Percentiles rank a stretch among this genome's conserved stretches.
Conservation (phyloP, 1,140 invertebrate species). For the Zaprionus ghesquierei region DNA sequence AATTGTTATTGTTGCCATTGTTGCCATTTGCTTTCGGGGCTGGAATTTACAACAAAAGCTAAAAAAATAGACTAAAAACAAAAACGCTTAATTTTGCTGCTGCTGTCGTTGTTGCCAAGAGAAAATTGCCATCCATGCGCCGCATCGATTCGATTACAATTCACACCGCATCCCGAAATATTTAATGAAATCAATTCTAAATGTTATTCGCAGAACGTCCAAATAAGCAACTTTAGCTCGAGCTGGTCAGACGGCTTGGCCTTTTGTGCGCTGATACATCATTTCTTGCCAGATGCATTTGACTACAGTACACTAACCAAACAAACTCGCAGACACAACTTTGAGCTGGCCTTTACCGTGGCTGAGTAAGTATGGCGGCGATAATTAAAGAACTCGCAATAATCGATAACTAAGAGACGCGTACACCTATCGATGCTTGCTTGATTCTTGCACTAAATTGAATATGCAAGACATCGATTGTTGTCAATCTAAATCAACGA, state of each 20-base stretch:
- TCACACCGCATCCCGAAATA: not conserved
- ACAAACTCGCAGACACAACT: slow-evolving; percentile 95
- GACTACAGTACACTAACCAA: slow-evolving; percentile 94
- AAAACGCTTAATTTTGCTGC: not conserved
- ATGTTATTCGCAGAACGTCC: slow-evolving; percentile 87
- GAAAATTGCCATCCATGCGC: not conserved
- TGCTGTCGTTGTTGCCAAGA: not conserved
- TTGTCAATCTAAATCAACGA: not conserved
- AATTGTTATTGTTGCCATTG: slow-evolving; percentile 37
- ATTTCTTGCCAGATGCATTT: slow-evolving; percentile 97
- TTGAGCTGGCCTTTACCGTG: slow-evolving; percentile 97
- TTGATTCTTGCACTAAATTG: not conserved
- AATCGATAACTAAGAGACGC: no score
- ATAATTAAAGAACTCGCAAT: not conserved
- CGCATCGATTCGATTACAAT: not conserved
- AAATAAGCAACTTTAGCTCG: slow-evolving; percentile 97
- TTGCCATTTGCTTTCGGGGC: slow-evolving; percentile 32
- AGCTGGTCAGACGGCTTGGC: slow-evolving; percentile 98
- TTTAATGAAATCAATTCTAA: slow-evolving; percentile 12
- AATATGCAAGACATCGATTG: not conserved
- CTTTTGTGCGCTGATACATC: slow-evolving; percentile 98
- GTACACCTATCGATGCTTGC: not conserved
- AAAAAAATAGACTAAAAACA: not conserved
- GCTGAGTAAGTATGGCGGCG: slow-evolving; percentile 92
- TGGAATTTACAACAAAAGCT: slow-evolving; percentile 26